Evolutionary conservation across 2,113 vertebrate genomes (phyloP).

Genomic region (Nesoenas mayeri): DNA sequence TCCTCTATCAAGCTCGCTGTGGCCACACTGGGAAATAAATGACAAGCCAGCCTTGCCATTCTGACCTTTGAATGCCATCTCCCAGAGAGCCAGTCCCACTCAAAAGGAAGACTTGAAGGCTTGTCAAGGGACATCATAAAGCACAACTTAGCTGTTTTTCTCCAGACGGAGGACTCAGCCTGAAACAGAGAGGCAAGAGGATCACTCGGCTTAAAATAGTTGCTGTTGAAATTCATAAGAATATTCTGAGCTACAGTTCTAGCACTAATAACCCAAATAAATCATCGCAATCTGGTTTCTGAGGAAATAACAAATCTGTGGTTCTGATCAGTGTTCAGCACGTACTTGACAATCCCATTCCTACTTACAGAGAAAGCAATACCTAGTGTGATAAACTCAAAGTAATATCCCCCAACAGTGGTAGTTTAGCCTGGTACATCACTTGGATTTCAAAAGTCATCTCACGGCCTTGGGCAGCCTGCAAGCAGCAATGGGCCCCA

Average conservation of each 20-base stretch:
- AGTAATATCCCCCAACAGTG: not conserved
- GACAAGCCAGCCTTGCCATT: not conserved
- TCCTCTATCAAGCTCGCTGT: not conserved
- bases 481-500: not conserved
- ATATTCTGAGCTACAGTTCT: not conserved
- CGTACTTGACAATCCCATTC: not conserved
- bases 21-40: not conserved
- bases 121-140: not conserved
- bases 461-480: not conserved
- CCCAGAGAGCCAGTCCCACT: not conserved
- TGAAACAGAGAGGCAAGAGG: not conserved
- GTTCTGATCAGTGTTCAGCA: not conserved
- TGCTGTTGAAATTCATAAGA: not conserved
- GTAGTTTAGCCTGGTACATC: not conserved
- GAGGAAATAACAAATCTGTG: not conserved
- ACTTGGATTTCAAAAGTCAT: not conserved
- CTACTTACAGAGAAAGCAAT: not conserved
- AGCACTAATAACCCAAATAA: not conserved
- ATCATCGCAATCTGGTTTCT: not conserved
- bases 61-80: not conserved
- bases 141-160: not conserved
- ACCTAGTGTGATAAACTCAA: not conserved
- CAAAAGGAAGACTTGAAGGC: not conserved
- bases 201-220: not conserved
- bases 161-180: not conserved